These are phyloP conservation scores for Acrocephalus arundinaceus DNA, from an alignment of 2,113 vertebrate species.

Conservation along the genomic window DNA sequence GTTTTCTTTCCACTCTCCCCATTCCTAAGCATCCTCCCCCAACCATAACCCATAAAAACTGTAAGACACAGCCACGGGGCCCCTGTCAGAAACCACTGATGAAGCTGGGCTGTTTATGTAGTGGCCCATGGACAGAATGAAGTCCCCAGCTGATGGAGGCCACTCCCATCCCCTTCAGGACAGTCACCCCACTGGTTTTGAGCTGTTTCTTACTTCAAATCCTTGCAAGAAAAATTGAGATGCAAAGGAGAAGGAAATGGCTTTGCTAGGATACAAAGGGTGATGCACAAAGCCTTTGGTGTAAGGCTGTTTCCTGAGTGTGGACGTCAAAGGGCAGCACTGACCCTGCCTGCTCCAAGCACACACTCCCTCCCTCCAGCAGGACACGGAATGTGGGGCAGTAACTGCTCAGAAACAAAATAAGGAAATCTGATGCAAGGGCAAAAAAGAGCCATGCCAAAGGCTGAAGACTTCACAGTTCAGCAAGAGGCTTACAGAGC, in stretches of 20 bases:
- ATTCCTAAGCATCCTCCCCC: accelerated
- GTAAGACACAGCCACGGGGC: not conserved
- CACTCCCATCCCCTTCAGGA: not conserved
- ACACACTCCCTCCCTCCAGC: not conserved
- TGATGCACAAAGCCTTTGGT: not conserved
- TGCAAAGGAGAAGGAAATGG: not conserved
- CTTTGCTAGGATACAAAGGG: not conserved
- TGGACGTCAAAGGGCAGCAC: not conserved
- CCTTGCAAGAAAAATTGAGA: not conserved
- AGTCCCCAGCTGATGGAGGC: not conserved
- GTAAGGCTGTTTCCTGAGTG: not conserved
- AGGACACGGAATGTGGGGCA: accelerated
- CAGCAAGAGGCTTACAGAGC: not conserved
- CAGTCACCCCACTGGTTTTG: not conserved
- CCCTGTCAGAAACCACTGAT: not conserved
- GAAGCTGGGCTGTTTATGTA: not conserved
- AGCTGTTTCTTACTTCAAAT: not conserved
- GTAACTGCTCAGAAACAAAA: not conserved
- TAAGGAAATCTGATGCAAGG: not conserved
- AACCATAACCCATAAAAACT: not conserved
- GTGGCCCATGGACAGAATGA: not conserved
- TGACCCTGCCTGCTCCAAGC: not conserved
- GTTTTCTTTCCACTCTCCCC: not conserved
- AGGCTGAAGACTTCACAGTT: not conserved
- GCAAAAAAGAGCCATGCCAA: not conserved